phyloP scores from a whole-genome alignment of 2,888 invertebrate genomes.

The Cantharis rufa region DNA sequence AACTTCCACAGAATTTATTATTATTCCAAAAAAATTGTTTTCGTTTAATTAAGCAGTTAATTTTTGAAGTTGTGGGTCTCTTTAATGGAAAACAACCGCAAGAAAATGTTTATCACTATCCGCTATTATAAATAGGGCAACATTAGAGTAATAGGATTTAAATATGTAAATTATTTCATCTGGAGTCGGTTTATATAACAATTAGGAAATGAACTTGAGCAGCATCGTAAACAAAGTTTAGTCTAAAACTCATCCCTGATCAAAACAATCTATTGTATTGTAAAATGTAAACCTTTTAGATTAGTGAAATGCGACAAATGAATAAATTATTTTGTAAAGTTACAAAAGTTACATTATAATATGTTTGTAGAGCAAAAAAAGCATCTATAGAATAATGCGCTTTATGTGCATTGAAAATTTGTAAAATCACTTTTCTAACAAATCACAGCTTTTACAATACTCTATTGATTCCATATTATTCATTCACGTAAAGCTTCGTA shows the following conservation, averaged over 20 bases:
- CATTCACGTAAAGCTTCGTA: not conserved
- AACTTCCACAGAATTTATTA: too few species aligned
- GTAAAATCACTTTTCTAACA: not conserved
- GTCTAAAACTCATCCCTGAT: not conserved
- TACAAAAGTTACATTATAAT: not conserved
- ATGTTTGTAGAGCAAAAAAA: not conserved
- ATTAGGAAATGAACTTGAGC: not conserved
- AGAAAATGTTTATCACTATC: not conserved
- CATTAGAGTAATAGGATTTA: not conserved
- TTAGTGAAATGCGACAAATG: not conserved
- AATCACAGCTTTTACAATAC: not conserved
- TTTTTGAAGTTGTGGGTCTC: too few species aligned
- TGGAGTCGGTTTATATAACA: not conserved
- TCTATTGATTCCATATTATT: not conserved
- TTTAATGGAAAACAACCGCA: too few species aligned
- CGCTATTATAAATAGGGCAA: not conserved
- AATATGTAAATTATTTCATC: not conserved
- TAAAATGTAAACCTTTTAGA: not conserved
- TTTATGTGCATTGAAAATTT: not conserved
- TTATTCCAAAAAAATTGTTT: too few species aligned
- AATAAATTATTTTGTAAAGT: not conserved
- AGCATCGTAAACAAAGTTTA: not conserved
- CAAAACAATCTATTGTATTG: not conserved
- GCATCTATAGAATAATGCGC: not conserved
- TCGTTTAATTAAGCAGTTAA: too few species aligned